Conservation (phyloP, 23 tunicate species). For the Aplidium turbinatum region DNA sequence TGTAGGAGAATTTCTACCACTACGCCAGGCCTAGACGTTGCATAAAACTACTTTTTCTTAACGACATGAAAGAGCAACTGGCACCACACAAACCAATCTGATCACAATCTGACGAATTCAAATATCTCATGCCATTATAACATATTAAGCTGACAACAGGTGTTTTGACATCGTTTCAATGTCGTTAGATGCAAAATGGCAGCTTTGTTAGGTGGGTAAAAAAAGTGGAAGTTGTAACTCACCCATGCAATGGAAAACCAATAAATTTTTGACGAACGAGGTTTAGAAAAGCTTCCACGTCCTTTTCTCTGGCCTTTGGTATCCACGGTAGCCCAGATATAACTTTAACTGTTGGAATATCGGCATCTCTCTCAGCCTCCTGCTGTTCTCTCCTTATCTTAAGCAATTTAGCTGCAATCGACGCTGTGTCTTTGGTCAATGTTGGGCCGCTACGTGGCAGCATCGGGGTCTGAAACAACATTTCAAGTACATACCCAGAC, state of each 20-base stretch:
- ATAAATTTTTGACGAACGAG: constrained; percentile 83
- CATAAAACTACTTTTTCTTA: no score
- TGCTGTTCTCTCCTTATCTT: constrained; percentile 60
- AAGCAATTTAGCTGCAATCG: constrained; percentile 75
- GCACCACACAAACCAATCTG: not conserved
- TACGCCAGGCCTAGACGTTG: no score
- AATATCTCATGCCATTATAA: no score
- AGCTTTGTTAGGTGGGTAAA: no score
- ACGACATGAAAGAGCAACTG: no score
- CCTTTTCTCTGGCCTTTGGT: constrained; percentile 79
- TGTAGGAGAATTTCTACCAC: no score
- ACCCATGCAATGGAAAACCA: constrained; percentile 71
- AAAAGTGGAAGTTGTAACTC: no score
- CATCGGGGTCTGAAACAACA: constrained; percentile 65
- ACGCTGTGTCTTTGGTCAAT: constrained; percentile 37
- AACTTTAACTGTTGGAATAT: constrained; percentile 59
- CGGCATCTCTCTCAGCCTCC: constrained; percentile 28
- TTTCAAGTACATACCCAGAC: no score
- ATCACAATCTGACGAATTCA: not conserved
- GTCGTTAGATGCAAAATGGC: no score
- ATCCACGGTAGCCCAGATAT: constrained; percentile 82
- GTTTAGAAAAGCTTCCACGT: constrained; percentile 73
- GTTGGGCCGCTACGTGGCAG: constrained; percentile 39
- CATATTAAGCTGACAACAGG: no score
- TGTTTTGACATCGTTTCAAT: not conserved